Evolutionary conservation across 2,113 vertebrate species (phyloP), one percentile per base, ranked within the genome.

Genomic region (Gallinago jamesoni): DNA sequence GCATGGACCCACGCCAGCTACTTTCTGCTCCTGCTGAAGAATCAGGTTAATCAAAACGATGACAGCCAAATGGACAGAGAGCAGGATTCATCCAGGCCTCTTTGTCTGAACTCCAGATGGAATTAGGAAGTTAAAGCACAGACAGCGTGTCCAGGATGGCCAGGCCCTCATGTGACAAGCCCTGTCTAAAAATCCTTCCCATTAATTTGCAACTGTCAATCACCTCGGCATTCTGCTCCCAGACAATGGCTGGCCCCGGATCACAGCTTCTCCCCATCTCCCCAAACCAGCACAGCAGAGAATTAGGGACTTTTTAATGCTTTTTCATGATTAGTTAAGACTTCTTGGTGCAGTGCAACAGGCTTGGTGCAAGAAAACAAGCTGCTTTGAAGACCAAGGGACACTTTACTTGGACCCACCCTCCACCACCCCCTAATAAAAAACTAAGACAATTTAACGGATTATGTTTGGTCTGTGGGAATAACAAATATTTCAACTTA

Each of bases 41-140:
- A 95, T 92, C 96, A 96, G 91, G 96, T 95, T 97, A 97, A 96
- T 97, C 96, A 97, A 93, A 96, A 96, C 0, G 72, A 96, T 95
- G 94, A 96, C 95, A 97, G 84, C 69, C 80, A 96, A 94, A 93
- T 82, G 90, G 96, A 83, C 90, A 95, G 96, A 95, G 80, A 92
- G 84, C 90, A 95, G 92, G 93, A 92, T 94, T 96, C 88, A 93
- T 96, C 89, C 83, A 93, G 87, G 63, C 74, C 64, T 77, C 89
- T 93, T 96, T 97, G 94, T 95, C 90, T 93, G 55, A 95, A 95
- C 90, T 95, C 88, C 96, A 96, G 77, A 93, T 96, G 93, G 96
- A 96, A 86, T 95, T 87, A 85, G 83, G 75, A 97, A 96, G 95
- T 94, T 95, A 96, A 94, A 91, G 84, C 59, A 92, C 78, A 95